These are phyloP conservation scores for Parus major DNA, from an alignment of 2,113 vertebrate species.

Conservation along the genomic window DNA sequence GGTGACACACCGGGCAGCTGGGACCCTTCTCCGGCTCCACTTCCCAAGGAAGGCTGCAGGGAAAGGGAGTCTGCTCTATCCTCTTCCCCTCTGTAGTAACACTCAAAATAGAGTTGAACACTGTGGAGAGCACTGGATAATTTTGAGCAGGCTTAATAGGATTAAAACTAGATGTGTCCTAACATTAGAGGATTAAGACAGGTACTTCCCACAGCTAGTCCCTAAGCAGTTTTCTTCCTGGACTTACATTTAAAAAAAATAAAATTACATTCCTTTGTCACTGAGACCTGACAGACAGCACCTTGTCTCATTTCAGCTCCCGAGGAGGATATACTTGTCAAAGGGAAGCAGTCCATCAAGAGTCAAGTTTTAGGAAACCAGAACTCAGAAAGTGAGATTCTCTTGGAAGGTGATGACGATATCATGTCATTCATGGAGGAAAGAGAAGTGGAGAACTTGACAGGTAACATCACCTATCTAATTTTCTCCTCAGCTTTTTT, in stretches of 20 bases:
- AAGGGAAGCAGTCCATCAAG: constrained; percentile 94
- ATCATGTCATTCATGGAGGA: constrained; percentile 93
- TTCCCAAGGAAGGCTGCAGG: background rate
- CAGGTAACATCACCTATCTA: constrained; percentile 80
- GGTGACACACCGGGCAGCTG: accelerated
- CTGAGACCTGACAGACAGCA: constrained; percentile 38
- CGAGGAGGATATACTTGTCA: constrained; percentile 90
- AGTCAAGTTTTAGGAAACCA: constrained; percentile 91
- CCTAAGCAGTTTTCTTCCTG: background rate
- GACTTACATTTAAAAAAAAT: background rate
- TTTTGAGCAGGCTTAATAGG: constrained; percentile 13
- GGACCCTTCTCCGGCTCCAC: accelerated
- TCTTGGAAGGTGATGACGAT: constrained; percentile 92
- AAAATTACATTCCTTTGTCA: background rate
- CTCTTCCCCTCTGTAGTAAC: background rate
- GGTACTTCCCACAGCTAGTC: background rate
- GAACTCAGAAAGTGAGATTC: constrained; percentile 88
- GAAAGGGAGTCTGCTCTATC: background rate
- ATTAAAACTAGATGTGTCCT: constrained; percentile 36
- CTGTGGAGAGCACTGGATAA: background rate
- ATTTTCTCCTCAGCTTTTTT: constrained; percentile 24
- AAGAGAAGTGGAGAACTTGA: constrained; percentile 93
- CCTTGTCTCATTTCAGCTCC: constrained; percentile 78
- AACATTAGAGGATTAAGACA: background rate
- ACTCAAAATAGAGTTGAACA: background rate